Base-by-base conservation (phyloP, 2,113 vertebrate species). In the Hoplias malabaricus region DNA sequence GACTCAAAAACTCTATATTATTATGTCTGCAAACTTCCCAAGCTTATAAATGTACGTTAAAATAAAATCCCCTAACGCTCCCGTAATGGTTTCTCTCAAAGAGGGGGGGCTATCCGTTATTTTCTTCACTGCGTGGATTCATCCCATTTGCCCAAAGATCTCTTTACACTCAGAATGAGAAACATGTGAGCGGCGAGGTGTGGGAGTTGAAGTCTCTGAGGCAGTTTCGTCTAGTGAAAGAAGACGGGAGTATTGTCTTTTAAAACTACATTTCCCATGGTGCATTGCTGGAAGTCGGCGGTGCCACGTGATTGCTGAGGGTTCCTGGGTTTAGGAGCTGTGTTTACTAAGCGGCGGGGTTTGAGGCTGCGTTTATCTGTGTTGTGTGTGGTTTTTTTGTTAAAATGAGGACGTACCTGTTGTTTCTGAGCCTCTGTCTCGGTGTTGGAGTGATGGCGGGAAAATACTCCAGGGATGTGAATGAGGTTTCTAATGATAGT, bases 381-480 rank as follows among this genome's bases (percentile, higher is more conserved):
- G 43, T 3, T 21, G 2, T 48, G 1, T 0, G 13, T 29, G 23
- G n/a, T 54, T 21, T 16, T 12, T 31, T 8, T 68, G 21, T 48
- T 4, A 80, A 73, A 23, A 92, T 91, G 87, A 86, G 73, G 63
- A 42, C 82, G 48, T 38, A 9, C 16, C 50, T 50, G 63, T 70
- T 91, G 1, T 7, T 84, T 4, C 67, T 84, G 0, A 25, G 80
- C 61, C 5, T 90, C 33, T 88, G 87, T 62, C 62, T 92, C 11
- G 21, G 73, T 0, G 61, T 86, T 19, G 29, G 82, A 21, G 80
- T 66, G 1, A 73, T 86, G 74, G 94, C 91, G n/a, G 92, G 94
- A 23, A 98, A 95, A 81, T 97, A 98, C 81, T 94, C 96, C 0
- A 92, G 93, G 33, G 93, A 96, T 34, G 77, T 93, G 50, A 98